phyloP scores from a whole-genome alignment of 2,888 invertebrate genomes.

The Meliscaeva auricollis region DNA sequence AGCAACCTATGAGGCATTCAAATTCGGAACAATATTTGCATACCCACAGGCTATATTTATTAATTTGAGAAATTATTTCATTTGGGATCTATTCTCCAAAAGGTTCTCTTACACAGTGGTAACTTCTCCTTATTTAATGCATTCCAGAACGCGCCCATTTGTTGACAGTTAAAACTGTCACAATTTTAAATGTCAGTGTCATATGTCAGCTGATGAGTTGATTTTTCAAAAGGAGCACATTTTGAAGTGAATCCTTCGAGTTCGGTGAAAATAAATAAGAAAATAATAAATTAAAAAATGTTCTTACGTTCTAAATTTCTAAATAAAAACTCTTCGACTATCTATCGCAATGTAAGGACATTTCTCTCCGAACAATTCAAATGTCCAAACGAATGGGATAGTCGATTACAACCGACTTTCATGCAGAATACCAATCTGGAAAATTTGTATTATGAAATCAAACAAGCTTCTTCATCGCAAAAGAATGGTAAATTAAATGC shows the following conservation, averaged over 20 bases:
- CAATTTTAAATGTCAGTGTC: neutral
- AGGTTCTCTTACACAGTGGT: neutral
- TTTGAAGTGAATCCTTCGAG: neutral
- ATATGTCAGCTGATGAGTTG: neutral
- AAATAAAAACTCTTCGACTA: slow-evolving; percentile 43
- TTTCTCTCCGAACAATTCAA: slow-evolving; percentile 90
- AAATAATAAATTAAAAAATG: slow-evolving; percentile 47
- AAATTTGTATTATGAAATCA: slow-evolving; percentile 89
- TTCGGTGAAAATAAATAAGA: neutral
- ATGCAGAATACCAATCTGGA: slow-evolving; percentile 87
- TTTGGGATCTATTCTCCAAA: too few relatives aligned
- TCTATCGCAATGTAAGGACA: slow-evolving; percentile 81
- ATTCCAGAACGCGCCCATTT: neutral
- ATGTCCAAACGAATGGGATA: slow-evolving; percentile 90
- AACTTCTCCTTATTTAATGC: neutral
- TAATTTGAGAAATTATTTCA: too few relatives aligned
- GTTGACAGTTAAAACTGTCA: neutral
- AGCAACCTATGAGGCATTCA: too few relatives aligned
- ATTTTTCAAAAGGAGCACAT: slow-evolving; percentile 17
- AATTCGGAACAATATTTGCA: too few relatives aligned
- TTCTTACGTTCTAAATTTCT: slow-evolving; percentile 65
- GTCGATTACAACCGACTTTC: slow-evolving; percentile 87
- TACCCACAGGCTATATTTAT: too few relatives aligned
- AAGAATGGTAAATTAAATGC: slow-evolving; percentile 88
- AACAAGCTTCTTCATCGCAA: slow-evolving; percentile 85